Evolutionary conservation across 2,113 vertebrate species (phyloP).

Genomic region (Lycaon pictus): DNA sequence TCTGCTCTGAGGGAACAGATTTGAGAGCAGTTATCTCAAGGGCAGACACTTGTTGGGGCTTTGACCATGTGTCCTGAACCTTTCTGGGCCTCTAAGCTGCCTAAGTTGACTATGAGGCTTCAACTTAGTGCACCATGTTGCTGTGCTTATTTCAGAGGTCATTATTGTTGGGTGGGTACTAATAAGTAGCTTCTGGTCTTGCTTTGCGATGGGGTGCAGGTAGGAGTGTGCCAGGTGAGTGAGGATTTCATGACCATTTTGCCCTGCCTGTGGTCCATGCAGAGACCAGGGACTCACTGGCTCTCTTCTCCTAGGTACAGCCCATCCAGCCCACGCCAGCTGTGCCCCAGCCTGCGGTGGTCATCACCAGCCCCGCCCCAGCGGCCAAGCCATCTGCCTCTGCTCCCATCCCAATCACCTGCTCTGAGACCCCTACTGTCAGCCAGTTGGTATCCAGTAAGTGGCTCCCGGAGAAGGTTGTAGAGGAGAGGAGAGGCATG

Average conservation of each 20-base stretch:
- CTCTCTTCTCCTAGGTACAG: constrained; percentile 82
- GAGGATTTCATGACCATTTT: neutral
- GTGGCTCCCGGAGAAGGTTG: constrained; percentile 76
- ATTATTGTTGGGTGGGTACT: neutral
- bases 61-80: neutral
- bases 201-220: neutral
- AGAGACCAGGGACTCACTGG: constrained; percentile 19
- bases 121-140: neutral
- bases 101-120: neutral
- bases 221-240: neutral
- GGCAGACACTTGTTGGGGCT: neutral
- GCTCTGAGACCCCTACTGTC: constrained; percentile 94
- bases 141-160: neutral
- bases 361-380: constrained; percentile 90
- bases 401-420: constrained; percentile 89
- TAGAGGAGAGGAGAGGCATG: neutral
- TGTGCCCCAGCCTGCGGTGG: constrained; percentile 90
- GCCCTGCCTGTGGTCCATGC: neutral
- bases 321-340: constrained; percentile 88
- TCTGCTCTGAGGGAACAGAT: constrained; percentile 38
- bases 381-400: constrained; percentile 83
- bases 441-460: constrained; percentile 96
- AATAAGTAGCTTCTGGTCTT: neutral
- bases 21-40: neutral
- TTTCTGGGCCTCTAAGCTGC: neutral